Evolutionary conservation across 2,888 invertebrate genomes (phyloP).

Genomic region (Hartigia nigra): DNA sequence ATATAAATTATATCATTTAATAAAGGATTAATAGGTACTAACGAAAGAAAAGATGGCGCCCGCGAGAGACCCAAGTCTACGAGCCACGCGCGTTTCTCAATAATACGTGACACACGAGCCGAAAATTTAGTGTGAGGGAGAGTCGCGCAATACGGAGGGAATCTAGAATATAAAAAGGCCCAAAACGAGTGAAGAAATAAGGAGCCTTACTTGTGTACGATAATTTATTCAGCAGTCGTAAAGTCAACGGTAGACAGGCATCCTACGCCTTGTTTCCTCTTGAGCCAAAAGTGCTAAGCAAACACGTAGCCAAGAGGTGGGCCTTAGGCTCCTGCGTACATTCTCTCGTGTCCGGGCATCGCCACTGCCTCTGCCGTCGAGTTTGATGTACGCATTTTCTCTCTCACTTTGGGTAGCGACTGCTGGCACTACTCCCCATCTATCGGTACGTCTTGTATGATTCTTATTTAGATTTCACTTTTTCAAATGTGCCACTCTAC

Average conservation of each 20-base stretch:
- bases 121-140: background rate
- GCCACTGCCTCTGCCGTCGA: conserved; percentile 1
- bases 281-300: conserved; percentile 46
- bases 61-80: background rate
- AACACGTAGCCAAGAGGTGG: conserved; percentile 39
- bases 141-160: background rate
- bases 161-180: background rate
- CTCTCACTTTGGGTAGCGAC: background rate
- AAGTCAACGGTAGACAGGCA: conserved; percentile 41
- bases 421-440: background rate
- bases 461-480: background rate
- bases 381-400: background rate
- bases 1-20: background rate
- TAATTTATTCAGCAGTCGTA: conserved; percentile 54
- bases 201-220: conserved; percentile 25
- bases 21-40: background rate
- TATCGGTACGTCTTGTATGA: background rate
- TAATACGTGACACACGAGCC: background rate
- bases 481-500: background rate
- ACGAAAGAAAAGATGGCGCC: background rate
- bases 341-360: background rate
- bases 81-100: background rate
- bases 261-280: conserved; percentile 46
- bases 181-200: background rate
- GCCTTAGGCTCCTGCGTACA: conserved; percentile 16